Evolutionary conservation across 2,888 invertebrate genomes (phyloP), one percentile per base, ranked within the genome.

Genomic region (Lycophotia porphyrea): DNA sequence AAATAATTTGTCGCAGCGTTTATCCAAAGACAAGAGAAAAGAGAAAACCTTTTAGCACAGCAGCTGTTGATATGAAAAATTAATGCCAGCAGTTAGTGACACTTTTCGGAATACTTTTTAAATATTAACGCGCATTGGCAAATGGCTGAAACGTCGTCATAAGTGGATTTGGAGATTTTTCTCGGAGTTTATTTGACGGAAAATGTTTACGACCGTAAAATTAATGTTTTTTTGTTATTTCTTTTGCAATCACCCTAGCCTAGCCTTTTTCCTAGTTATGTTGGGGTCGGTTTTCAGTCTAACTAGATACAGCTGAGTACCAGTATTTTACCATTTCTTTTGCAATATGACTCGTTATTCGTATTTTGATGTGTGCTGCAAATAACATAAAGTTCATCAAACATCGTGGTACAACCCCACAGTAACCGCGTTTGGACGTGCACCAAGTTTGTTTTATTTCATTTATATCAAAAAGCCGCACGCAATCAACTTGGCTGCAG

Each of bases 31-130:
- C 75, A 72, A 13, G 27, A 73, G 42, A 42, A 77, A 31, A 61
- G 64, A 72, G 52, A 82, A 81, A 84, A 78, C 79, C 85, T 87
- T 87, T 87, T 80, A 84, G 69, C 77, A 15, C 60, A 71, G 63
- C 60, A 71, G 63, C 68, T 66, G 79, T 74, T 76, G 31, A 66
- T 77, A 69, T 87, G 80, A 84, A 87, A 87, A 72, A 78, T 77
- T 76, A 76, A 87, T 84, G 78, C 5, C 68, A 63, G 63, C 87
- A 78, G 72, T 80, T 77, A 80, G 75, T 70, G 81, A 69, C 74
- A 78, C 71, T 84, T 80, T 77, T 77, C 49, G 21, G 74, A 78
- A 84, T 73, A 74, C 78, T 66, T 80, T 74, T 84, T 80, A 84
- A 85, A 85, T 76, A 85, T 85, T 85, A 73, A 84, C 60, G 70